These are phyloP conservation scores for Microplitis demolitor DNA, from an alignment of 1,140 invertebrate genomes.

Conservation along the genomic window DNA sequence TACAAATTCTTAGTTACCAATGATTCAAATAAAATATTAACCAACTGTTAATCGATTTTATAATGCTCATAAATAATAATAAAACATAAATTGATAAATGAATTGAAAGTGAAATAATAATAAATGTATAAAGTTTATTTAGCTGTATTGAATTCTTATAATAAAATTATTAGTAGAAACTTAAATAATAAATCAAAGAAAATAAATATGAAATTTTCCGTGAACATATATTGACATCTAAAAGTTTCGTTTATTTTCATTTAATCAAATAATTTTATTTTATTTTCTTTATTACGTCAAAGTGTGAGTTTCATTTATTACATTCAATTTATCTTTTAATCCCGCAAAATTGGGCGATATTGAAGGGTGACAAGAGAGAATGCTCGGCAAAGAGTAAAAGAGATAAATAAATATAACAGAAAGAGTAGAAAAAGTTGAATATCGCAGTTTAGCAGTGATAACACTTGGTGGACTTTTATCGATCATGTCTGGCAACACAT, in stretches of 20 bases:
- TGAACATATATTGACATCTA: no score
- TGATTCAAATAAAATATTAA: no score
- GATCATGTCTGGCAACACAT: conserved; percentile 61
- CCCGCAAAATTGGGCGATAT: conserved; percentile 32
- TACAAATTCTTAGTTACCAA: no score
- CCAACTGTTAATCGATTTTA: no score
- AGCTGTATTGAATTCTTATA: no score
- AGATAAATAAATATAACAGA: conserved; percentile 7
- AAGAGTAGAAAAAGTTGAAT: conserved; percentile 39
- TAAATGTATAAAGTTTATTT: no score
- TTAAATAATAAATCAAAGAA: no score
- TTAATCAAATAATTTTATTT: background rate
- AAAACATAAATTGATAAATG: no score
- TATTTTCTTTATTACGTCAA: conserved; percentile 1
- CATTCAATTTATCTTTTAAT: conserved; percentile 46
- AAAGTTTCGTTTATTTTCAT: background rate
- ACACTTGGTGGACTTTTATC: conserved; percentile 59
- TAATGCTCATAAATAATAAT: no score
- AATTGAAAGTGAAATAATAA: no score
- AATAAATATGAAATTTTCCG: no score
- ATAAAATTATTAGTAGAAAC: no score
- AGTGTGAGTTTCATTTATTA: conserved; percentile 32
- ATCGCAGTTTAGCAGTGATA: conserved; percentile 42
- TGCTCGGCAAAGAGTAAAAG: conserved; percentile 2
- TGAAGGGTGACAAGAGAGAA: conserved; percentile 22